Percentiles rank a stretch among this genome's conserved stretches.
Conservation (phyloP, 2,888 invertebrate genomes). For the Rhagophthalmus giganteus region DNA sequence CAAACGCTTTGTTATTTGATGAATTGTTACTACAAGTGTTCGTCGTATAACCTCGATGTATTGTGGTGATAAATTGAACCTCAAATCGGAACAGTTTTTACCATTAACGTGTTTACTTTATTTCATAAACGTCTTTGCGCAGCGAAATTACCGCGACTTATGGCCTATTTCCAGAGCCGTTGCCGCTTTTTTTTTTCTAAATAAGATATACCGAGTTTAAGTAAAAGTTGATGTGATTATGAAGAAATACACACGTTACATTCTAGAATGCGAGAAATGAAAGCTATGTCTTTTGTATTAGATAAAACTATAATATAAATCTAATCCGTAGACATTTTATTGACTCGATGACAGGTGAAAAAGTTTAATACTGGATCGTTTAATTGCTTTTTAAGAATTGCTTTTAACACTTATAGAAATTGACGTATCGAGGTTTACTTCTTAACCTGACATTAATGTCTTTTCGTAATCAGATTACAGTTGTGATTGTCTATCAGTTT, state of each 20-base stretch:
- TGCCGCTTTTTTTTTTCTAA: neutral
- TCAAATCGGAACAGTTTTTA: slow-evolving; percentile 12
- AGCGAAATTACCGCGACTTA: too few species aligned
- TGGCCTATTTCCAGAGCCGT: slow-evolving; percentile 4
- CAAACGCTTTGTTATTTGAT: slow-evolving; percentile 30
- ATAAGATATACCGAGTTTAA: neutral
- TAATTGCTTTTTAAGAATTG: slow-evolving; percentile 1
- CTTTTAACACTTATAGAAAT: slow-evolving; percentile 2
- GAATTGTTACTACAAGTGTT: slow-evolving; percentile 21
- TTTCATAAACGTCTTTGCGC: too few species aligned
- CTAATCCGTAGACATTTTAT: neutral
- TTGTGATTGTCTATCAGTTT: slow-evolving; percentile 6
- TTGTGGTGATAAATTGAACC: slow-evolving; percentile 13
- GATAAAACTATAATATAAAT: slow-evolving; percentile 5
- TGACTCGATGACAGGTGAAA: slow-evolving; percentile 3
- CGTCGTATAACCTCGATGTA: slow-evolving; percentile 17
- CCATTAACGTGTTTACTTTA: slow-evolving; percentile 12
- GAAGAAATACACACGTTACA: neutral
- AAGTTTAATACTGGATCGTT: slow-evolving; percentile 1
- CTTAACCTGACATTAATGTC: slow-evolving; percentile 6
- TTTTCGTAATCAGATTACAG: neutral
- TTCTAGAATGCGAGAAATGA: neutral
- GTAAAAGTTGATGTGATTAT: slow-evolving; percentile 2
- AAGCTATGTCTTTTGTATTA: slow-evolving; percentile 1
- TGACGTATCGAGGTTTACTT: slow-evolving; percentile 4